Evolutionary conservation across 2,113 vertebrate species (phyloP).

Genomic region (Dasyurus viverrinus): DNA sequence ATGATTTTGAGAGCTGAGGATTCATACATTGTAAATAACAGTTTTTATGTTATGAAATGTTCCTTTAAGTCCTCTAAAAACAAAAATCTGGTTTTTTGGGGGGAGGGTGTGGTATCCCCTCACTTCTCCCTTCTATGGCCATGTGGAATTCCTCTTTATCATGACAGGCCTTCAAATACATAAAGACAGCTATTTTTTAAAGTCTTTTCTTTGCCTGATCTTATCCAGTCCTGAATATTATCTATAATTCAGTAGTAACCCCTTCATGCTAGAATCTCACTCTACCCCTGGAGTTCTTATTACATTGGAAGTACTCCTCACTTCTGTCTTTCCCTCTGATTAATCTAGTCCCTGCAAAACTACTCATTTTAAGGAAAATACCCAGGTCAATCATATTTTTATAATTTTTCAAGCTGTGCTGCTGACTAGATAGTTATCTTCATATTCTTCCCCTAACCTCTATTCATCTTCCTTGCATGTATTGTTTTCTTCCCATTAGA

Average conservation of each 20-base stretch:
- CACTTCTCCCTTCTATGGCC: neutral
- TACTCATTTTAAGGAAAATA: neutral
- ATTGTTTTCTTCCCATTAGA: neutral
- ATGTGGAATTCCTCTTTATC: neutral
- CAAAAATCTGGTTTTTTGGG: slow-evolving; percentile 13
- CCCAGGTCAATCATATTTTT: neutral
- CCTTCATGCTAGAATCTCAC: neutral
- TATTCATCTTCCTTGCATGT: neutral
- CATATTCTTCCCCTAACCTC: neutral
- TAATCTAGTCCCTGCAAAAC: neutral
- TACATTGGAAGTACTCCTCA: neutral
- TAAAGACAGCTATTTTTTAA: neutral
- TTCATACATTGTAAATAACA: neutral
- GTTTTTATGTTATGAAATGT: neutral
- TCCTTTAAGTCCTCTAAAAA: slow-evolving; percentile 15
- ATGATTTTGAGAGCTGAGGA: neutral
- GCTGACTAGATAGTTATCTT: neutral
- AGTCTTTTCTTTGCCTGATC: neutral
- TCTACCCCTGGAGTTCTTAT: neutral
- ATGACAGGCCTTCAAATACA: neutral
- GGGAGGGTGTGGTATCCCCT: neutral
- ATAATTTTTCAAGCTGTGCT: neutral
- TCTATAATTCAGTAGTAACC: neutral
- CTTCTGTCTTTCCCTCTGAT: neutral
- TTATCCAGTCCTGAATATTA: neutral